phyloP scores from a whole-genome alignment of 92 coral and sea anemone genomes.

The Meandrina meandrites region DNA sequence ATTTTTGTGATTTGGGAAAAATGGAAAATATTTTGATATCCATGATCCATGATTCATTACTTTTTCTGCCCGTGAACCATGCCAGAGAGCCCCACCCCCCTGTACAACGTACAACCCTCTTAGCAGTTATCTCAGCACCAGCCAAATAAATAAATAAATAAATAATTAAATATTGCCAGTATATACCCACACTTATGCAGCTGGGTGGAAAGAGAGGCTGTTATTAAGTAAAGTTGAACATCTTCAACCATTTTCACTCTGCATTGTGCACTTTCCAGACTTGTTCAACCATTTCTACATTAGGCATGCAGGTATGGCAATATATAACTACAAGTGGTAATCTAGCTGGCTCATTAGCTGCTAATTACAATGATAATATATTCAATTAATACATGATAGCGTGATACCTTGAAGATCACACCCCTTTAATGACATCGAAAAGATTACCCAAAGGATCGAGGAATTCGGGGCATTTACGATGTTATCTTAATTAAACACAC shows the following conservation, averaged over 20 bases:
- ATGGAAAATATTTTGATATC: too few species aligned
- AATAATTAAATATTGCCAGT: not conserved
- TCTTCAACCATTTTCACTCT: not conserved
- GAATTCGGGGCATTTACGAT: slow-evolving; percentile 8
- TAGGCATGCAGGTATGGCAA: not conserved
- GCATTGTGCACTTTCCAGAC: too few species aligned
- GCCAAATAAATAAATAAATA: too few species aligned
- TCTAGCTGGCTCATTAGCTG: not conserved
- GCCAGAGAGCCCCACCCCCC: too few species aligned
- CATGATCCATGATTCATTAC: too few species aligned
- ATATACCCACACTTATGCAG: not conserved
- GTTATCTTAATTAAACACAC: not conserved
- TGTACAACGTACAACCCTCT: too few species aligned
- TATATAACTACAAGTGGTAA: not conserved
- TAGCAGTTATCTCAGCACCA: not conserved
- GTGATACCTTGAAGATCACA: not conserved
- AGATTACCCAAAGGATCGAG: not conserved
- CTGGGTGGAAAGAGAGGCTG: not conserved
- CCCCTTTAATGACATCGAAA: not conserved
- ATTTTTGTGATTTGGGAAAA: too few species aligned
- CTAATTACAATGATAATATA: not conserved
- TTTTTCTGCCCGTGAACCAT: too few species aligned
- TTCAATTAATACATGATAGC: not conserved
- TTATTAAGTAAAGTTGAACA: not conserved
- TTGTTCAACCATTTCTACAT: too few species aligned